Conservation (phyloP, 1,140 invertebrate species). For the Drosophila equinoxialis region DNA sequence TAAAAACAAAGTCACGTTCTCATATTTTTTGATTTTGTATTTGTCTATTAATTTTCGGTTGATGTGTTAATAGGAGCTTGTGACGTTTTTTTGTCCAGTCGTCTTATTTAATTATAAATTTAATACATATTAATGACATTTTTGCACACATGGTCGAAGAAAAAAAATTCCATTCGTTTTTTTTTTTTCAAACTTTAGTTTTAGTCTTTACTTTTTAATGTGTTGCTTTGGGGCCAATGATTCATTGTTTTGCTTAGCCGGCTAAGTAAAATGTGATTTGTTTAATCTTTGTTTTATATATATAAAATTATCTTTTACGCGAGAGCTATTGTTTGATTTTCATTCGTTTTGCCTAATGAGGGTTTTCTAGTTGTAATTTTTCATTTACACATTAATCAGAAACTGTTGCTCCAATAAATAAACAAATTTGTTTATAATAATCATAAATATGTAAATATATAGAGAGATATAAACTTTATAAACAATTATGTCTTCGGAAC, state of each 20-base stretch:
- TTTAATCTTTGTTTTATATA: too few relatives aligned
- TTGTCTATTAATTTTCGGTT: conserved; percentile 37
- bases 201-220: conserved; percentile 9
- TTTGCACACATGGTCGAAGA: conserved; percentile 44
- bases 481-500: neutral
- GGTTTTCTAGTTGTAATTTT: too few relatives aligned
- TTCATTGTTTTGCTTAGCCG: conserved; percentile 36
- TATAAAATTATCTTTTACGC: too few relatives aligned
- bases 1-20: conserved; percentile 76
- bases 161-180: conserved; percentile 56
- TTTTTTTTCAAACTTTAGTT: neutral
- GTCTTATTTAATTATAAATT: conserved; percentile 61
- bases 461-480: too few relatives aligned
- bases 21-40: conserved; percentile 43
- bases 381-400: too few relatives aligned
- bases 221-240: conserved; percentile 39
- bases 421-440: too few relatives aligned
- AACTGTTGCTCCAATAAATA: too few relatives aligned
- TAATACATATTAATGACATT: conserved; percentile 67
- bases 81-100: conserved; percentile 49
- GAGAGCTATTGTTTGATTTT: too few relatives aligned
- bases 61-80: conserved; percentile 60
- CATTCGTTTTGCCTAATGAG: too few relatives aligned
- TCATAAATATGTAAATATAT: too few relatives aligned
- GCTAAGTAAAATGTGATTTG: conserved; percentile 25